phyloP scores from a whole-genome alignment of 2,888 invertebrate species.

The Torymus aiolomorphi region DNA sequence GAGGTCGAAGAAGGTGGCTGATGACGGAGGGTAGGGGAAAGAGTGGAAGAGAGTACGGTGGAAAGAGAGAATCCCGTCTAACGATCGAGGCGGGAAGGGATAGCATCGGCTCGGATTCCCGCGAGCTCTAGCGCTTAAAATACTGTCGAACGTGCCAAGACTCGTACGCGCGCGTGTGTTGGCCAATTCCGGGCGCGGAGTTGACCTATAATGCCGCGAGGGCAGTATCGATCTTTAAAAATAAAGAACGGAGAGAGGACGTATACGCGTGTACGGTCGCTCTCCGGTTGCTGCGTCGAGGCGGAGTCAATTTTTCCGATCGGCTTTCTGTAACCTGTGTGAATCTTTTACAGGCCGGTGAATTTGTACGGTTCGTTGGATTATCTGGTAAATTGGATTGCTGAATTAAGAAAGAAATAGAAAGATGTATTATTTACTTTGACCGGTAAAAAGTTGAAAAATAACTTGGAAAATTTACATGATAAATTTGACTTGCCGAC shows the following conservation, averaged over 20 bases:
- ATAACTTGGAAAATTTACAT: no score
- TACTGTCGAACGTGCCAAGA: conserved; percentile 55
- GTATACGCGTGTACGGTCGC: background rate
- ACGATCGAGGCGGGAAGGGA: conserved; percentile 12
- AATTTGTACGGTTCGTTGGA: no score
- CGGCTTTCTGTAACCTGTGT: background rate
- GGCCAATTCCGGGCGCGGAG: conserved; percentile 37
- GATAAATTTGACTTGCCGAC: background rate
- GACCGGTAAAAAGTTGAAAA: no score
- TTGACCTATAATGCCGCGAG: conserved; percentile 42
- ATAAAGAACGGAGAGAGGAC: conserved; percentile 19
- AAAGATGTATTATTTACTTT: no score
- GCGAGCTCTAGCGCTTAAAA: conserved; percentile 43
- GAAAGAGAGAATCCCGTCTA: conserved; percentile 1
- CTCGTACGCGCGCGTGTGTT: conserved; percentile 21
- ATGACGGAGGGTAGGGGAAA: background rate
- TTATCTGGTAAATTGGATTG: no score
- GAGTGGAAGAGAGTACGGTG: background rate
- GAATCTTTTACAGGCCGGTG: no score
- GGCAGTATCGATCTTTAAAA: conserved; percentile 52
- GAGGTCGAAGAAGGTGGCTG: background rate
- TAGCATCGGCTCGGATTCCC: conserved; percentile 17
- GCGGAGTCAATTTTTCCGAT: conserved; percentile 25
- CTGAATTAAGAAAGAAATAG: no score
- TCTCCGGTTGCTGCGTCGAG: background rate